Conservation (phyloP, 1,140 invertebrate species). For the Hypsibius dujardini region DNA sequence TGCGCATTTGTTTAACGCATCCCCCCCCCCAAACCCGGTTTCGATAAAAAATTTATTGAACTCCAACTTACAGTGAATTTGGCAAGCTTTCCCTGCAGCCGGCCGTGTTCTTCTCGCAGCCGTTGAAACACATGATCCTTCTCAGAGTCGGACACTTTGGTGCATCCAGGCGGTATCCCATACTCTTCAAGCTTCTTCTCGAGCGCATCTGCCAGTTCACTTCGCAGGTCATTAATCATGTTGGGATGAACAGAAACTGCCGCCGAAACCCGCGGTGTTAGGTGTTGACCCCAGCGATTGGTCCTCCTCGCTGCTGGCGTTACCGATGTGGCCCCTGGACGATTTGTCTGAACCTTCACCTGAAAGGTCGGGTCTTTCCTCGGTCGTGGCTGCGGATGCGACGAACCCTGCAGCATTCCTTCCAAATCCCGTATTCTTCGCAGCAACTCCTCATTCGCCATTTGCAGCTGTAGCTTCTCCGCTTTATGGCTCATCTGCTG, state of each 20-base stretch:
- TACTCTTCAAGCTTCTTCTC: not conserved
- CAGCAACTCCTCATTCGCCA: not conserved
- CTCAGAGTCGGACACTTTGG: not conserved
- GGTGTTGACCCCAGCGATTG: no score
- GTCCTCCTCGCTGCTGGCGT: no score
- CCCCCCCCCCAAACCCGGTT: no score
- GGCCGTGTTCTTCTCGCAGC: not conserved
- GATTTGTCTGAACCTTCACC: no score
- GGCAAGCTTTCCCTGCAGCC: not conserved
- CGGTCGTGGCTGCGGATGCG: no score
- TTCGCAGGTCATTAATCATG: not conserved
- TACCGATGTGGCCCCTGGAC: no score
- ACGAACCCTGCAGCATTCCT: no score
- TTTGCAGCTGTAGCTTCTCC: constrained; percentile 4
- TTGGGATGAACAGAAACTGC: not conserved
- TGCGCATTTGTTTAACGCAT: no score
- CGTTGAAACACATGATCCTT: not conserved
- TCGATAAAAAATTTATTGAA: no score
- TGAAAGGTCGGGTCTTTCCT: no score
- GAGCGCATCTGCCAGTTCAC: not conserved
- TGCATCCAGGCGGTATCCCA: not conserved
- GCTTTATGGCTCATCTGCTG: not conserved
- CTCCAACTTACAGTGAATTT: not conserved
- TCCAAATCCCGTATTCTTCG: not conserved
- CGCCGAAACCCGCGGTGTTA: not conserved